Evolutionary conservation across 2,113 vertebrate genomes (phyloP), one percentile per base, ranked within the genome.

Genomic region (Labrus mixtus): DNA sequence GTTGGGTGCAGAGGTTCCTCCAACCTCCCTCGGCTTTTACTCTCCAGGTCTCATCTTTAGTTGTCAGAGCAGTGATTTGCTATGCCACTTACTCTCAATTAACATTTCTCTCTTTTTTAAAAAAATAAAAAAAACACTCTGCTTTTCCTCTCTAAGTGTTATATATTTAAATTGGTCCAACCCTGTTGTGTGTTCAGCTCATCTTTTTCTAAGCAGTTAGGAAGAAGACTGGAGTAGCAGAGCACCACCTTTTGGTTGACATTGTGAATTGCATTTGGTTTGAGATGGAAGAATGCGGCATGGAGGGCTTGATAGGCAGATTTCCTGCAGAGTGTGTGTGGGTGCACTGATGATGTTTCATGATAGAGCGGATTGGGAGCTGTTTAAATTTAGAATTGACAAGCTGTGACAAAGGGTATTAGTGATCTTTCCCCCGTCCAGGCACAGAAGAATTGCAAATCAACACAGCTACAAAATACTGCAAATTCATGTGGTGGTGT

Each of bases 191-290:
- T 75, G 17, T 71, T 72, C 29, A 39, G 16, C 1, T 12, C 10
- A 39, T 17, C 61, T 33, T 7, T 68, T 62, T 64, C n/a, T 15
- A 25, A 71, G 12, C n/a, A 36, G 6, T 1, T 5, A 68, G n/a
- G 61, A 43, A 17, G 53, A 15, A 8, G 85, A 80, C 25, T 17
- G 76, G 89, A 80, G 91, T 74, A 68, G 57, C 76, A 91, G 76
- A 89, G 92, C 89, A 60, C 91, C 91, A 91, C 89, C 92, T 82
- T 84, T 82, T 93, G 93, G 79, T 19, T 4, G 36, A 37, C 0
- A 16, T 0, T 0, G 17, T 51, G 73, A 58, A 83, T 36, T 92
- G 85, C 88, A 77, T 7, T 37, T 62, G 4, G 17, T 63, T 43
- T n/a, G 19, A n/a, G 45, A 3, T 3, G 5, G 50, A 11, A n/a